Conservation (phyloP, 2,113 vertebrate species). For the Cavia porcellus region DNA sequence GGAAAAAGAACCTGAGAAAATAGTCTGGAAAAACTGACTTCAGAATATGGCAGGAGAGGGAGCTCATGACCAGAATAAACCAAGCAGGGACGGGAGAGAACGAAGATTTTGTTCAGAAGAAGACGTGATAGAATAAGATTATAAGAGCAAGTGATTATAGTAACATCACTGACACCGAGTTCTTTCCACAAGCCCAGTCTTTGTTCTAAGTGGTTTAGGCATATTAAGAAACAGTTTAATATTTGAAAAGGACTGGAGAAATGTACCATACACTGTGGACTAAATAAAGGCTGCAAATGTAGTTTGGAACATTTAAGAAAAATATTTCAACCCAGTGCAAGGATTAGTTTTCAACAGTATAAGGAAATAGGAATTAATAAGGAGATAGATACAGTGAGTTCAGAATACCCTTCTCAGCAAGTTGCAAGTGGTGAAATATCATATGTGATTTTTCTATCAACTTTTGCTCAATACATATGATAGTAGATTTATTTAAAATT, state of each 20-base stretch:
- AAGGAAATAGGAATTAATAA: neutral
- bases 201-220: neutral
- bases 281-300: neutral
- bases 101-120: neutral
- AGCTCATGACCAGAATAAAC: neutral
- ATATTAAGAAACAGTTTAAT: neutral
- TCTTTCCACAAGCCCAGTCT: neutral
- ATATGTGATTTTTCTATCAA: neutral
- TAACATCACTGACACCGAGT: neutral
- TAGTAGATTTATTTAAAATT: neutral
- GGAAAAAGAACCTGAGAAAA: neutral
- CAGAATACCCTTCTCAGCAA: neutral
- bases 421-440: neutral
- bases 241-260: neutral
- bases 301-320: neutral
- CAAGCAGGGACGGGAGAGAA: neutral
- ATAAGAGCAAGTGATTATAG: neutral
- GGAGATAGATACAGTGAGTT: neutral
- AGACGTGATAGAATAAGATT: neutral
- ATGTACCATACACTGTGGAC: neutral
- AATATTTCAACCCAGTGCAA: neutral
- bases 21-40: neutral
- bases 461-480: neutral
- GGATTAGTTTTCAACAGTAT: neutral
- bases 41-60: neutral